Evolutionary conservation across 2,113 vertebrate genomes (phyloP), one percentile per base, ranked within the genome.

Genomic region (Vulpes lagopus): DNA sequence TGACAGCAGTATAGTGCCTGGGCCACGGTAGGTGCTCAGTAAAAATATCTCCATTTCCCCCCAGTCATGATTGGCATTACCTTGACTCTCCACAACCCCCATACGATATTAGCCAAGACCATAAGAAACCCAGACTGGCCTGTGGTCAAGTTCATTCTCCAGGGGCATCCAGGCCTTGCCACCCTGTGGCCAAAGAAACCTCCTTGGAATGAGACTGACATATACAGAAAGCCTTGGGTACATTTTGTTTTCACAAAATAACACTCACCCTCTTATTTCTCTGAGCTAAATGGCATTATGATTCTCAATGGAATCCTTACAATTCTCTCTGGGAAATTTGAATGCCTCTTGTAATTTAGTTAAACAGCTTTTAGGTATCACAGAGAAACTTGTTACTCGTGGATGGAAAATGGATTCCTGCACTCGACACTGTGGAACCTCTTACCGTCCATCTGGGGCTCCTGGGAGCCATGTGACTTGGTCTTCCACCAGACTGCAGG

Each of bases 321-420:
- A 89, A 53, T 84, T 98, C 98, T 98, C 98, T 94, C 76, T 95
- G 98, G 98, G 98, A 98, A 98, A 97, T 98, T 97, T 91, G 0
- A 97, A 98, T 97, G 97, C 91, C 97, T 98, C 93, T 97, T 96
- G 69, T 97, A 98, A 99, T 98, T 98, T 98, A 96, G 97, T 98
- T 98, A 98, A 98, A 97, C 92, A 96, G 97, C 97, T 98, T 98
- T 98, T 97, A 97, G 98, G 96, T 97, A 98, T 97, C 97, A 57
- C 62, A 67, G 89, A 98, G 97, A 98, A 98, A 98, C 95, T 84
- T 95, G 94, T 96, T 98, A 96, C 94, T 98, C 94, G 71, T 82
- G 91, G 79, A 98, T 98, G 86, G 96, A 97, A 98, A 98, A 95
- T 86, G 88, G 98, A 98, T 97, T 96, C 96, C 97, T 88, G 51